phyloP scores from a whole-genome alignment of 2,888 invertebrate species.

The Lycophotia porphyrea region DNA sequence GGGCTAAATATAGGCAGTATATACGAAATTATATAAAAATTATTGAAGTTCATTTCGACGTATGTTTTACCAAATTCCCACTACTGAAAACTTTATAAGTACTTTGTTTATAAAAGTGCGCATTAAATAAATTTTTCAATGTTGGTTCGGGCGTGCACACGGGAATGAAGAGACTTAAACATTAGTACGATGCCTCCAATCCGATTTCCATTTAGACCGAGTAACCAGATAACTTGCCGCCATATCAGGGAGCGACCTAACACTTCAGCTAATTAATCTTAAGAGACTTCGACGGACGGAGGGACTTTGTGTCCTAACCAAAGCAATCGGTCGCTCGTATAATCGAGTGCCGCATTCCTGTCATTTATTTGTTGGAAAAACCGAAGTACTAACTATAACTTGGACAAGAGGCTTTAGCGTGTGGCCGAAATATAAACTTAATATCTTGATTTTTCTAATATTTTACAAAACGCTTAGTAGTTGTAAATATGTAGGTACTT shows the following conservation, averaged over 20 bases:
- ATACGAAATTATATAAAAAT: no score
- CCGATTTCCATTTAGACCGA: conserved; percentile 3
- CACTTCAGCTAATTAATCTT: conserved; percentile 36
- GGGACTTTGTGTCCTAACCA: neutral
- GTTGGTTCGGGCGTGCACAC: neutral
- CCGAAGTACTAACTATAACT: neutral
- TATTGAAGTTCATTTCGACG: neutral
- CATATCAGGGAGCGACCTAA: conserved; percentile 14
- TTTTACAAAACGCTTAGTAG: no score
- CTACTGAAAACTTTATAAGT: no score
- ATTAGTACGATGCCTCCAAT: neutral
- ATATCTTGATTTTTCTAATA: neutral
- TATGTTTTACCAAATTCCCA: neutral
- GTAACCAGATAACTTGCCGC: conserved; percentile 13
- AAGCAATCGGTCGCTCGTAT: neutral
- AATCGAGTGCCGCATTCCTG: neutral
- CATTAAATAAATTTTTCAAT: neutral
- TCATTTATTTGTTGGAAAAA: neutral
- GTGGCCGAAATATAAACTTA: neutral
- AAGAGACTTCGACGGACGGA: no score
- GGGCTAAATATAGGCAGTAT: neutral
- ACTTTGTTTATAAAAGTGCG: neutral
- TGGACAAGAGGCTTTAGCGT: neutral
- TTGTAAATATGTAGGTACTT: no score
- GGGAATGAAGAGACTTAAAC: neutral